These are phyloP conservation scores for Tetragnatha montana DNA, from an alignment of 2,888 invertebrate genomes.

Conservation along the genomic window DNA sequence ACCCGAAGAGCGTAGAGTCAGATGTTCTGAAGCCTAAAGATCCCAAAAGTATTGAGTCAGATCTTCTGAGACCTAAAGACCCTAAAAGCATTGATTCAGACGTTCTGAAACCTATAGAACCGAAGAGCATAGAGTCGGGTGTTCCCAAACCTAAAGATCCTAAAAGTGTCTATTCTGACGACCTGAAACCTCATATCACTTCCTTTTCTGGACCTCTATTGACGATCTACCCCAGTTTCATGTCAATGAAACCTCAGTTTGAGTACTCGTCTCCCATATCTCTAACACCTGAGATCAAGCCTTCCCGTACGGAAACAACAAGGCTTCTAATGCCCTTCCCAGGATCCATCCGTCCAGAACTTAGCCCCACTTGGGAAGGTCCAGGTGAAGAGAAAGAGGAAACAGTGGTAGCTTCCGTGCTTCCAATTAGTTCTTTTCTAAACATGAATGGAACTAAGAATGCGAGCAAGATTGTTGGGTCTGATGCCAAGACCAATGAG, in stretches of 20 bases:
- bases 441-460: constrained; percentile 35
- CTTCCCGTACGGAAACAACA: not conserved
- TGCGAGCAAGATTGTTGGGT: not conserved
- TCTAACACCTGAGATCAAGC: not conserved
- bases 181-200: not conserved
- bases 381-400: not conserved
- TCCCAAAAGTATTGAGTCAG: not conserved
- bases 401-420: constrained; percentile 19
- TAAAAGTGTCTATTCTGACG: constrained; percentile 17
- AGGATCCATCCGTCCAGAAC: not conserved
- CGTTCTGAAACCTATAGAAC: not conserved
- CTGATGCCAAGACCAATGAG: not conserved
- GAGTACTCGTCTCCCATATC: not conserved
- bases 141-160: constrained; percentile 17
- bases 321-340: not conserved
- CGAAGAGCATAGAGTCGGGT: not conserved
- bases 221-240: not conserved
- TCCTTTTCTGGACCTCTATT: not conserved
- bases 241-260: constrained; percentile 16
- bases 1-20: not conserved
- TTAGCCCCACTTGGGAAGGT: constrained; percentile 15
- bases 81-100: not conserved
- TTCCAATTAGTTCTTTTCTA: constrained; percentile 39
- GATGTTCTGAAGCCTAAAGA: not conserved
- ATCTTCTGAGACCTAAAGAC: not conserved